Base-by-base conservation (phyloP, 2,113 vertebrate genomes). In the Misgurnus mizolepis region DNA sequence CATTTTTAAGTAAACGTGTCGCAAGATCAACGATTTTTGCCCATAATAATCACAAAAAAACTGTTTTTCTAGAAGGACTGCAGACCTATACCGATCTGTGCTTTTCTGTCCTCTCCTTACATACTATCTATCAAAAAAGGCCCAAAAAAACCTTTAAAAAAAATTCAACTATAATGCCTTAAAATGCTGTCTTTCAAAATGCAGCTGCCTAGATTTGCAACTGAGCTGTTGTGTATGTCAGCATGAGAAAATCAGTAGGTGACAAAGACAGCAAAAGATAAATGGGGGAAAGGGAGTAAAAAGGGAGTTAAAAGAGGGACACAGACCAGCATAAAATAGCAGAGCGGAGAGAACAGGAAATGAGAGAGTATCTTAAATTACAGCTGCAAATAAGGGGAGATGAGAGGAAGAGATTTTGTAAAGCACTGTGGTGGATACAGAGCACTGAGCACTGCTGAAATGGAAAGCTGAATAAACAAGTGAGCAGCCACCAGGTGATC, bases 341-440 rank as follows among this genome's bases (percentile, higher is more conserved):
- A 55, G 40, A 58, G 22, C 11, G 49, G 8, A 22, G 43, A 53
- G 49, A 50, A 47, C 65, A 79, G 34, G 6, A 67, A 22, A 49
- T 27, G 43, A 66, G 22, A 80, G 14, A 53, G 34, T 53, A 67
- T 34, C 39, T 22, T 66, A 41, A 18, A 76, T 50, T 18, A 75
- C 17, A 62, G 41, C 43, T 34, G 27, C 27, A 53, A 55, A 43
- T 56, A 55, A 58, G 53, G 69, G 5, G 40, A 71, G 18, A 4
- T 34, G 71, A 67, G 47, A 43, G 55, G 49, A 11, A 45, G 41
- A 27, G 10, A 74, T 45, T 73, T 17, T 60, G n/a, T 45, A 10
- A 55, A 58, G 60, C 34, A 41, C 18, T 47, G 76, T 66, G 58
- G 40, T 67, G 80, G 80, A 76, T 47, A 71, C 47, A 43, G 67